These are phyloP conservation scores for Caerostris darwini DNA, from an alignment of 1,140 invertebrate genomes.

Conservation along the genomic window DNA sequence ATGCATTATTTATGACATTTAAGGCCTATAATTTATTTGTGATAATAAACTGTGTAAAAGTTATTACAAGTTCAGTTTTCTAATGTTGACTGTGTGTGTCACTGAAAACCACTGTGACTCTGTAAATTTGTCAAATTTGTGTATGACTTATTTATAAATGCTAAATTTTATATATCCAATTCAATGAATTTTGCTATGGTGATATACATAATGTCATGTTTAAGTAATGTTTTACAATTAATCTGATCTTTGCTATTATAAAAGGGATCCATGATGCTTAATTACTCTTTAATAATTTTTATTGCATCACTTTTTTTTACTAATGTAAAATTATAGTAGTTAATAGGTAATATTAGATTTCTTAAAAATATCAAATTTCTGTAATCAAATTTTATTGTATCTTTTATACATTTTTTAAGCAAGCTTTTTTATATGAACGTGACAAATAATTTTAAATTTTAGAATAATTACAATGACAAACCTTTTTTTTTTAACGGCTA, in stretches of 20 bases:
- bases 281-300: background rate
- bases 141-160: background rate
- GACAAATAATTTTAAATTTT: too few species aligned
- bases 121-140: slow-evolving; percentile 50
- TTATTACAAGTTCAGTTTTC: slow-evolving; percentile 49
- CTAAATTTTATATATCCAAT: background rate
- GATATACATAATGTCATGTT: background rate
- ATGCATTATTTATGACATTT: too few species aligned
- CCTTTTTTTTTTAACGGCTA: too few species aligned
- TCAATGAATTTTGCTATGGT: background rate
- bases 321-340: too few species aligned
- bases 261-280: background rate
- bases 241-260: background rate
- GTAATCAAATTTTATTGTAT: too few species aligned
- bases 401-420: too few species aligned
- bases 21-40: background rate
- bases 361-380: too few species aligned
- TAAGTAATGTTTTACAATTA: background rate
- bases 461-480: too few species aligned
- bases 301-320: background rate
- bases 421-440: too few species aligned
- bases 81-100: slow-evolving; percentile 66
- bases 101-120: slow-evolving; percentile 68
- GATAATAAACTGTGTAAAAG: slow-evolving; percentile 6
- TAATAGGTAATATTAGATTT: too few species aligned